phyloP scores from a whole-genome alignment of 2,888 invertebrate genomes.

The Buathra laborator region DNA sequence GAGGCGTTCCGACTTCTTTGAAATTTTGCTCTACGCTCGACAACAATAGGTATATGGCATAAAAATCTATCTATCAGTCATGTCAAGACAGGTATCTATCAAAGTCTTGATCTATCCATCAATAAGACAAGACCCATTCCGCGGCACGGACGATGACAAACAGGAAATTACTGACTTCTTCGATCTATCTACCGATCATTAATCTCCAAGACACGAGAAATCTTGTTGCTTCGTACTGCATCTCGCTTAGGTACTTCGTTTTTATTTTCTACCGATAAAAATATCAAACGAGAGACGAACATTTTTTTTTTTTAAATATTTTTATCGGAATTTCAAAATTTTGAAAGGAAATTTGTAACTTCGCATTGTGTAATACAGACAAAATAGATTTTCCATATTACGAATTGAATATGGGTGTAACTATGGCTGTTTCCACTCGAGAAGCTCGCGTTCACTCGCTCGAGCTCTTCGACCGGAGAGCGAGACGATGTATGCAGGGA shows the following conservation, averaged over 20 bases:
- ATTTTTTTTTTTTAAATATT: background rate
- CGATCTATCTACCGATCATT: conserved; percentile 47
- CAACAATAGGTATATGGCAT: background rate
- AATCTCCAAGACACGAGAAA: background rate
- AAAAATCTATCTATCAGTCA: conserved; percentile 57
- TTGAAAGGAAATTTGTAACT: no score
- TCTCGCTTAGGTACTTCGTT: background rate
- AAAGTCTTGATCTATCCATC: conserved; percentile 60
- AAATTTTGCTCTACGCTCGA: conserved; percentile 28
- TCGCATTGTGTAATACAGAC: background rate
- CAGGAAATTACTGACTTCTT: conserved; percentile 61
- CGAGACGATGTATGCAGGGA: conserved; percentile 9
- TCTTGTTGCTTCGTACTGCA: background rate
- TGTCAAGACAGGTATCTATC: conserved; percentile 56
- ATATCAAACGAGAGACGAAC: background rate
- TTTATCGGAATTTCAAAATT: no score
- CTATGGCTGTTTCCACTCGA: conserved; percentile 51
- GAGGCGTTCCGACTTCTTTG: conserved; percentile 31
- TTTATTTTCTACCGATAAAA: background rate
- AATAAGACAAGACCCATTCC: conserved; percentile 25
- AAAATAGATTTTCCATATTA: background rate
- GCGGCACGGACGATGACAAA: conserved; percentile 29
- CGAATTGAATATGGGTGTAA: conserved; percentile 51
- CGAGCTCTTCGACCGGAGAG: conserved; percentile 36
- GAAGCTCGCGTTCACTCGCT: conserved; percentile 38